These are phyloP conservation scores for Megaceryle torquata DNA, from an alignment of 2,113 vertebrate genomes.

Conservation along the genomic window DNA sequence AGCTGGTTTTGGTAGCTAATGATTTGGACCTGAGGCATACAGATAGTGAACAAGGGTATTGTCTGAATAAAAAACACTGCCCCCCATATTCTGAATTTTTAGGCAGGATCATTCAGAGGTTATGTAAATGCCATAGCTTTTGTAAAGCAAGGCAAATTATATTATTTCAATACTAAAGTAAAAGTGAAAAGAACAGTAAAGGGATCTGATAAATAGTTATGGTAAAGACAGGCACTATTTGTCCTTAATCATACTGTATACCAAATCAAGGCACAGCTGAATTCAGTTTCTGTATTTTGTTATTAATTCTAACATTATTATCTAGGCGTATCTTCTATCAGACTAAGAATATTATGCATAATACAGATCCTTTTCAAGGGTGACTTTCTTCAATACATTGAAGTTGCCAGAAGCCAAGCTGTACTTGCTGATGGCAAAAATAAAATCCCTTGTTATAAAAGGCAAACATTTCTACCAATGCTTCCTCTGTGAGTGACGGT, in stretches of 20 bases:
- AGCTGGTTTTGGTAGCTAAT: background rate
- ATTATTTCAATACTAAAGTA: background rate
- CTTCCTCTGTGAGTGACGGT: background rate
- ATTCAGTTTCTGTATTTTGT: background rate
- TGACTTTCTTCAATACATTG: background rate
- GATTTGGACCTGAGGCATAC: background rate
- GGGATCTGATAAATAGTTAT: background rate
- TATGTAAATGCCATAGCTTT: background rate
- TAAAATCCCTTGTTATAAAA: background rate
- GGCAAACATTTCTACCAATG: background rate
- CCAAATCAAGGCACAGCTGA: background rate
- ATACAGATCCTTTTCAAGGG: background rate
- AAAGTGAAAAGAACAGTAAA: background rate
- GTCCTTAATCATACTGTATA: background rate
- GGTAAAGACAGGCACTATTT: background rate
- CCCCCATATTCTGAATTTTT: background rate
- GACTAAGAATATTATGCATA: background rate
- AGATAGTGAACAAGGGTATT: background rate
- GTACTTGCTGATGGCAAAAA: background rate
- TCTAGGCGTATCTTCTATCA: background rate
- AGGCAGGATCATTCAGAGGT: background rate
- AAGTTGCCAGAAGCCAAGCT: background rate
- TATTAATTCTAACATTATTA: background rate
- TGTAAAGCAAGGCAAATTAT: background rate
- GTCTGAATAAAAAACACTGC: background rate